Conservation (phyloP, 2,888 invertebrate genomes). For the Sarcophaga caerulescens region DNA sequence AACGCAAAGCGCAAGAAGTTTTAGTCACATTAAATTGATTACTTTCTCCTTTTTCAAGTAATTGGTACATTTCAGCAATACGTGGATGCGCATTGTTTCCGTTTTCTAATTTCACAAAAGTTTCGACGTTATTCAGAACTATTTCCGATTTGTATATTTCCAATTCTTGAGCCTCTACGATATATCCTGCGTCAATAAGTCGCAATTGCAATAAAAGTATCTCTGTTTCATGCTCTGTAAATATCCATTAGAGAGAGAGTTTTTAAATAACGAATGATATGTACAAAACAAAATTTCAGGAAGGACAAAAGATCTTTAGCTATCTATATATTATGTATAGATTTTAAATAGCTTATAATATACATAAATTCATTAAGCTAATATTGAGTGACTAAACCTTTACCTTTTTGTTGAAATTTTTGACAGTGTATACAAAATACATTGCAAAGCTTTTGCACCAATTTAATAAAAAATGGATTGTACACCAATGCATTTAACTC, state of each 20-base stretch:
- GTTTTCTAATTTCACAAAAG: conserved; percentile 75
- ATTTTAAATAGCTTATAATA: too few relatives aligned
- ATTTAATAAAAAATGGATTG: conserved; percentile 93
- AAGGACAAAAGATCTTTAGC: too few relatives aligned
- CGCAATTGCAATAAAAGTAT: conserved; percentile 84
- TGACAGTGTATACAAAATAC: conserved; percentile 88
- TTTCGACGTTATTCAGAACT: conserved; percentile 74
- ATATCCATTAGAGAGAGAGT: conserved; percentile 24
- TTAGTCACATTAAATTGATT: conserved; percentile 74
- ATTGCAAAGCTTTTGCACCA: conserved; percentile 86
- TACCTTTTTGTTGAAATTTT: conserved; percentile 86
- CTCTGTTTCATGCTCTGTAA: conserved; percentile 79
- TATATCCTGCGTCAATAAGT: conserved; percentile 88
- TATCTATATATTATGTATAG: too few relatives aligned
- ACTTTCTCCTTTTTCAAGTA: conserved; percentile 74
- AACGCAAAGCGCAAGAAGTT: conserved; percentile 76
- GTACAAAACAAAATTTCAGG: background rate
- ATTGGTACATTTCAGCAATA: conserved; percentile 81
- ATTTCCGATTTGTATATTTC: conserved; percentile 81
- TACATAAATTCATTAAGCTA: too few relatives aligned
- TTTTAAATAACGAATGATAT: background rate
- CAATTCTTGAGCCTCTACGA: conserved; percentile 87
- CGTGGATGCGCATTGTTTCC: conserved; percentile 81
- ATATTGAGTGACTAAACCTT: conserved; percentile 27
- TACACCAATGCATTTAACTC: conserved; percentile 93